Percentiles rank a stretch among this genome's conserved stretches.
phyloP scores from a whole-genome alignment of 2,888 invertebrate species.

The Lysandra coridon region DNA sequence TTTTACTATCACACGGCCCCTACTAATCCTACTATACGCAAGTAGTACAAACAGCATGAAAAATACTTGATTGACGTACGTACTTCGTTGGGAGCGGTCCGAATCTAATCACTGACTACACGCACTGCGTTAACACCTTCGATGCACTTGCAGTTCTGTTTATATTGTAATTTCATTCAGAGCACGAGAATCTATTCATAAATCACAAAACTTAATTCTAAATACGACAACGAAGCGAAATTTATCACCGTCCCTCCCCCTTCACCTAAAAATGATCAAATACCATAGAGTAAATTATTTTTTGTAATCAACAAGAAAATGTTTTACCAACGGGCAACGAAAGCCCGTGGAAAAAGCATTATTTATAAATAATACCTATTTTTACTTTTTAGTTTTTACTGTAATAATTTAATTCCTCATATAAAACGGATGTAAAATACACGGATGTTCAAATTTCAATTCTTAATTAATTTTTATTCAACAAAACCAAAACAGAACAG shows the following conservation, averaged over 20 bases:
- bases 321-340: neutral
- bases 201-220: conserved; percentile 64
- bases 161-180: conserved; percentile 61
- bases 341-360: neutral
- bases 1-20: conserved; percentile 75
- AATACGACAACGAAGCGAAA: conserved; percentile 77
- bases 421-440: neutral
- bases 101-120: conserved; percentile 61
- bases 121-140: conserved; percentile 46
- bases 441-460: neutral
- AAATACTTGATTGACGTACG: conserved; percentile 77
- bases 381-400: no score
- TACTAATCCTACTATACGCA: conserved; percentile 68
- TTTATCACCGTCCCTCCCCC: conserved; percentile 65
- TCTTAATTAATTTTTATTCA: neutral
- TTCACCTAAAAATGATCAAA: conserved; percentile 58
- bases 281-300: neutral
- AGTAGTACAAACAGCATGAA: conserved; percentile 78
- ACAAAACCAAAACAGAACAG: neutral
- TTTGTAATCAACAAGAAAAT: neutral
- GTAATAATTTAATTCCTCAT: no score
- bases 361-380: no score
- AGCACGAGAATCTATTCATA: conserved; percentile 61
- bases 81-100: conserved; percentile 77
- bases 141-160: conserved; percentile 58